phyloP scores from a whole-genome alignment of 2,797 vertebrate genomes.

The Cheirogaleus major region DNA sequence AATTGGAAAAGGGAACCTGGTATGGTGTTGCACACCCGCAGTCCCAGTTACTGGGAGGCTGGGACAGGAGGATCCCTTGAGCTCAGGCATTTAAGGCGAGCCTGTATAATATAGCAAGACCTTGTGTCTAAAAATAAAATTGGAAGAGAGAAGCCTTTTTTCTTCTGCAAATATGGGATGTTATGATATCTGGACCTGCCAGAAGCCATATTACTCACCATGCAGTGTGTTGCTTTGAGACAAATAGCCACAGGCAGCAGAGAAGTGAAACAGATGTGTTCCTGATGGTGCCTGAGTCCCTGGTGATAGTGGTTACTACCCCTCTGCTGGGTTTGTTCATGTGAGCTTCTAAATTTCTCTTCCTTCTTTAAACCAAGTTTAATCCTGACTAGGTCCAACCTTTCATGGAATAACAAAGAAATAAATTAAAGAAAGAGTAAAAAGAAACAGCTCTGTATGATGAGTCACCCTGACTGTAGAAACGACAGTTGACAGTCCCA shows the following conservation, averaged over 20 bases:
- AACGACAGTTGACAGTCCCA: background rate
- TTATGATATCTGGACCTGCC: background rate
- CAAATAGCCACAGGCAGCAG: background rate
- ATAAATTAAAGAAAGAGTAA: background rate
- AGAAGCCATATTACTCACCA: background rate
- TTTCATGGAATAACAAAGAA: background rate
- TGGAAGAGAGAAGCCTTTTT: background rate
- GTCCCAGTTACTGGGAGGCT: background rate
- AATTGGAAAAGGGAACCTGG: background rate
- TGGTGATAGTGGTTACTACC: background rate
- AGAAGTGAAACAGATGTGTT: background rate
- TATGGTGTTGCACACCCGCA: rapidly evolving
- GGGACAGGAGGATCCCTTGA: background rate
- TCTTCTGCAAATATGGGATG: background rate
- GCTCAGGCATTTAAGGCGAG: background rate
- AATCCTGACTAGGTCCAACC: background rate
- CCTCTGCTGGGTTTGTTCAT: background rate
- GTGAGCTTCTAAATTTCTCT: background rate
- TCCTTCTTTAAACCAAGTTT: background rate
- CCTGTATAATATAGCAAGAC: background rate
- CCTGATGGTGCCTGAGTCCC: background rate
- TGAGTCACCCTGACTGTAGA: background rate
- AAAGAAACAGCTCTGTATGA: background rate
- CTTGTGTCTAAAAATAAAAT: background rate
- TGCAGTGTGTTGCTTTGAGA: background rate